Conservation (phyloP, 2,797 vertebrate species). For the Thalassophryne amazonica region DNA sequence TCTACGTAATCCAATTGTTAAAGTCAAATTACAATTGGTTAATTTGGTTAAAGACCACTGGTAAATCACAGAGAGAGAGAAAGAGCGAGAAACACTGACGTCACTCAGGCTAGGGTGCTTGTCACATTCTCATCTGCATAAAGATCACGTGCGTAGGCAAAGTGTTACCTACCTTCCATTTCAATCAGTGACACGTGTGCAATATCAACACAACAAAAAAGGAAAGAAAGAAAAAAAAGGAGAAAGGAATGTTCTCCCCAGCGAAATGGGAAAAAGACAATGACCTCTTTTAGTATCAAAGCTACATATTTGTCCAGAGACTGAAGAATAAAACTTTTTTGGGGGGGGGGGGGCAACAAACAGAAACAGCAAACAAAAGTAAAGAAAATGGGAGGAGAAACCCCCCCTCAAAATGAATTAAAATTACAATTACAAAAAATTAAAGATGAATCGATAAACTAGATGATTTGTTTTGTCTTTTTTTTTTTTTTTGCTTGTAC, state of each 20-base stretch:
- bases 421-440: slow-evolving; percentile 56
- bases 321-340: slow-evolving; percentile 74
- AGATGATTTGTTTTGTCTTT: slow-evolving; percentile 78
- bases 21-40: slow-evolving; percentile 71
- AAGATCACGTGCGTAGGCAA: slow-evolving; percentile 95
- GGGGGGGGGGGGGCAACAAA: too few species aligned
- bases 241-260: slow-evolving; percentile 97
- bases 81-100: slow-evolving; percentile 88
- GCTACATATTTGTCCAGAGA: slow-evolving; percentile 83
- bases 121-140: slow-evolving; percentile 97
- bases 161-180: slow-evolving; percentile 97
- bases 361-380: slow-evolving; percentile 54
- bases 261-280: slow-evolving; percentile 96
- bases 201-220: slow-evolving; percentile 87
- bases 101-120: slow-evolving; percentile 97
- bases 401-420: slow-evolving; percentile 61
- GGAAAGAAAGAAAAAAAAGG: slow-evolving; percentile 72
- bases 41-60: slow-evolving; percentile 71
- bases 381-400: slow-evolving; percentile 40
- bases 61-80: slow-evolving; percentile 62
- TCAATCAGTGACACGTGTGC: slow-evolving; percentile 97
- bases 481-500: slow-evolving; percentile 76
- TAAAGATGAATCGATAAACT: slow-evolving; percentile 59
- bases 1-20: slow-evolving; percentile 69
- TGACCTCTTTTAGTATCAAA: slow-evolving; percentile 92